Base-by-base conservation (phyloP, 2,888 invertebrate species). In the Aspidiotus destructor region DNA sequence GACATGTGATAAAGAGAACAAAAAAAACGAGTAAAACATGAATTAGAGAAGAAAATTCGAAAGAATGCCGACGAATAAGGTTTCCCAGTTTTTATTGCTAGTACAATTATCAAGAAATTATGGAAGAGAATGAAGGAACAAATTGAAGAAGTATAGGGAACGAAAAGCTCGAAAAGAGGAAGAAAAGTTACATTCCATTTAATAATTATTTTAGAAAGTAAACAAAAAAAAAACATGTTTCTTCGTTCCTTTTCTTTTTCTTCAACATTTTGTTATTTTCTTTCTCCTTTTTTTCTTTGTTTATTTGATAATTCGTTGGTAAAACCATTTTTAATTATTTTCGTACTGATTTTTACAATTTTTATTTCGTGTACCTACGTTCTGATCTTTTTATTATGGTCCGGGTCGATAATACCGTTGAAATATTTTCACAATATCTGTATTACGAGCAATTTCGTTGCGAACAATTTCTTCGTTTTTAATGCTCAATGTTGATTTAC, bases 1-100 rank as follows among this genome's bases (percentile, higher is more conserved):
- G 61, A 69, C 62, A 69, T 69, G 69, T 69, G 69, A 69, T 69
- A 69, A 28, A 28, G 28, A 28, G 28, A 28, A 28, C 28, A 28
- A 28, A 28, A 28, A 28, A 28, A 3, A 28, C 28, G 28, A 28
- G 28, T 28, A 28, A 28, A 28, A 28, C 44, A 41, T 40, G 60
- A 60, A 54, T 58, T 69, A 54, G 57, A 48, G 48, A n/a, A 48
- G 48, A 48, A 48, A 48, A 48, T 48, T 48, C n/a, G 28, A 28
- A 28, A 28, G 28, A 28, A 28, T 28, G 28, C 1, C 48, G n/a
- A 48, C n/a, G 10, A 48, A n/a, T 48, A 48, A 48, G n/a, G 2
- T 48, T 11, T 48, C 48, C 28, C 28, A 28, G 28, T 28, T 28
- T 28, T 28, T 28, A 28, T 28, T 28, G 28, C 28, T 28, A 28